Conservation (phyloP, 2,888 invertebrate genomes). For the Trileptium ribeirensis region DNA sequence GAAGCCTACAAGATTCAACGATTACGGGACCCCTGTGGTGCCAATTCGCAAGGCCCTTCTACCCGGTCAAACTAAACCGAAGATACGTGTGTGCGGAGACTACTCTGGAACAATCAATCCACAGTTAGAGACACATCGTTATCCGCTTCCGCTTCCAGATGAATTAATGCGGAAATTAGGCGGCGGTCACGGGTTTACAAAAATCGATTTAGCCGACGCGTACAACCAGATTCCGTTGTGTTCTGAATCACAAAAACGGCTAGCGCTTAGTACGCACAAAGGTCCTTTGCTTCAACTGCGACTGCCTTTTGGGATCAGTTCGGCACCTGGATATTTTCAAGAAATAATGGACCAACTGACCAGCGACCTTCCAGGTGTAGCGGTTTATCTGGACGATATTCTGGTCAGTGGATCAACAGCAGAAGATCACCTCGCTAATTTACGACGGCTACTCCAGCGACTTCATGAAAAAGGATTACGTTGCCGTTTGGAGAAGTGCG, state of each 20-base stretch:
- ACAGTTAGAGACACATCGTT: constrained; percentile 28
- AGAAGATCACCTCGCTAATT: constrained; percentile 31
- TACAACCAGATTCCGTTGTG: constrained; percentile 2
- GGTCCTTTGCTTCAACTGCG: not conserved
- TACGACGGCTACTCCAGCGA: constrained; percentile 30
- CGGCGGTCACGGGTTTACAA: constrained; percentile 25
- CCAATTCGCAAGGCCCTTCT: not conserved
- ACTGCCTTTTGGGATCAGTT: not conserved
- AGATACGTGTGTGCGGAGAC: no score
- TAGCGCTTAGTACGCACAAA: not conserved
- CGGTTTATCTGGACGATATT: constrained; percentile 38
- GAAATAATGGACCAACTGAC: constrained; percentile 39
- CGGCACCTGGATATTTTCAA: not conserved
- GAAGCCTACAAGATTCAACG: not conserved
- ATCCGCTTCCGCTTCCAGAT: constrained; percentile 39
- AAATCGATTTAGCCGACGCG: not conserved
- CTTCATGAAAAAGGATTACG: constrained; percentile 33
- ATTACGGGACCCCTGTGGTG: not conserved
- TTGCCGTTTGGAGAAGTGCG: constrained; percentile 38
- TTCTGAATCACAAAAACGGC: not conserved
- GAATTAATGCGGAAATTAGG: constrained; percentile 33
- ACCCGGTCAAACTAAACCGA: not conserved
- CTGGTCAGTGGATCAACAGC: constrained; percentile 30
- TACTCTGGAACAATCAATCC: constrained; percentile 29
- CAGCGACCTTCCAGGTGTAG: constrained; percentile 34